Evolutionary conservation across 2,888 invertebrate genomes (phyloP).

Genomic region (Drosophila paracracens): DNA sequence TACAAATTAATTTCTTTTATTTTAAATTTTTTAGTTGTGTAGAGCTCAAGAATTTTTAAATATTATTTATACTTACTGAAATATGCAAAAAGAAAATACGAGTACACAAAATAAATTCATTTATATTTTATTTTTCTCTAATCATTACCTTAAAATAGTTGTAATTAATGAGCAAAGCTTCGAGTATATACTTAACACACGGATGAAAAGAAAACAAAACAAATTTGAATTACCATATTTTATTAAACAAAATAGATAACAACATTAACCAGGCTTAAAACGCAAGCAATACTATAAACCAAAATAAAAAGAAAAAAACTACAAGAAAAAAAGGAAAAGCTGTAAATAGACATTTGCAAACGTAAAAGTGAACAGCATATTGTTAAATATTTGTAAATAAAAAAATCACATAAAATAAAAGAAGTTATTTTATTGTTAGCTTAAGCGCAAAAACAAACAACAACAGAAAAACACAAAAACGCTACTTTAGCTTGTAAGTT

Average conservation of each 20-base stretch:
- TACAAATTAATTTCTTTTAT: constrained; percentile 9
- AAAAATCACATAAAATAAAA: constrained; percentile 9
- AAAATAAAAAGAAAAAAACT: constrained; percentile 41
- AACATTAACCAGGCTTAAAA: constrained; percentile 59
- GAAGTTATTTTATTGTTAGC: constrained; percentile 29
- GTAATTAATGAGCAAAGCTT: constrained; percentile 20
- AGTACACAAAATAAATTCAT: constrained; percentile 29
- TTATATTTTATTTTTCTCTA: constrained; percentile 17
- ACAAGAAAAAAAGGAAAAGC: constrained; percentile 11
- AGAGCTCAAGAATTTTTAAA: constrained; percentile 40
- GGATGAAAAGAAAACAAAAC: constrained; percentile 22
- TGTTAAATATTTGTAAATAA: constrained; percentile 53
- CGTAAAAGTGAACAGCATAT: constrained; percentile 16
- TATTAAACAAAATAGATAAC: constrained; percentile 31
- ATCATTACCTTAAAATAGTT: constrained; percentile 31
- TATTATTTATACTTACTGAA: constrained; percentile 38
- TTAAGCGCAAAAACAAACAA: constrained; percentile 10
- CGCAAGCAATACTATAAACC: constrained; percentile 69
- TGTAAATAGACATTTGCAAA: constrained; percentile 33
- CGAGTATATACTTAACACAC: constrained; percentile 19
- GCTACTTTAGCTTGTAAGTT: constrained; percentile 52
- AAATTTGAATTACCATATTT: constrained; percentile 39
- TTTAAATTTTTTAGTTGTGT: constrained; percentile 36
- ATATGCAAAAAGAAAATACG: constrained; percentile 22
- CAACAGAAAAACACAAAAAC: constrained; percentile 3